Base-by-base conservation (phyloP, 2,113 vertebrate species). In the Calyptommatus sinebrachiatus region DNA sequence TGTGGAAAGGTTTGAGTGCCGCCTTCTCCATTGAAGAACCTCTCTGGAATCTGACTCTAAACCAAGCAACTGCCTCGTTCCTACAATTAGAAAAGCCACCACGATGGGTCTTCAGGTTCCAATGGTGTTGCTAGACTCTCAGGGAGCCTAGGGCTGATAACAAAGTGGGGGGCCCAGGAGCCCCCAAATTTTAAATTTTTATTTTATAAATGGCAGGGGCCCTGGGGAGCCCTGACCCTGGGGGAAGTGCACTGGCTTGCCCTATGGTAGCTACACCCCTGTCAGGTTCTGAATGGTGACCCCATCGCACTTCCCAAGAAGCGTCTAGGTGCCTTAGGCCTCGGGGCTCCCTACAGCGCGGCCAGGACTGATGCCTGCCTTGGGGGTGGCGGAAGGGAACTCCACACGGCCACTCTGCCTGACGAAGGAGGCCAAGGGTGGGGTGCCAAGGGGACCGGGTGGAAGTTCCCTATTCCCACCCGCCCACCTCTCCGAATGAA, bases 11-110 rank as follows among this genome's bases (percentile, higher is more conserved):
- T 28, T 20, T 26, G 24, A 0, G 21, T 1, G 28, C 0, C 46
- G 4, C 53, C 0, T 1, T 29, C 24, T 31, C 2, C 5, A 0
- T 48, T 41, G 22, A 65, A 24, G 46, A 57, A 2, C 67, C 0
- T 11, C 77, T 1, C 45, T 0, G 53, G 79, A 1, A 8, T 57
- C 45, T 46, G 46, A 21, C 4, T 3, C n/a, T 26, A 14, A 29
- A 5, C 29, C 8, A 11, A 21, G 31, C 18, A 11, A 24, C 20
- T 10, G 45, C 48, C 57, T 3, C 21, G 18, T 69, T 31, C 21
- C 41, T 24, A 66, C 41, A 73, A 66, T 46, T 41, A n/a, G 50
- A 12, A 28, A 70, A 45, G 18, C 71, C 73, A 28, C 1, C 28
- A 1, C 20, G 2, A 9, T 28, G 10, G 20, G 35, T 21, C 50